phyloP scores from a whole-genome alignment of 2,888 invertebrate genomes.

The Diloba caeruleocephala region DNA sequence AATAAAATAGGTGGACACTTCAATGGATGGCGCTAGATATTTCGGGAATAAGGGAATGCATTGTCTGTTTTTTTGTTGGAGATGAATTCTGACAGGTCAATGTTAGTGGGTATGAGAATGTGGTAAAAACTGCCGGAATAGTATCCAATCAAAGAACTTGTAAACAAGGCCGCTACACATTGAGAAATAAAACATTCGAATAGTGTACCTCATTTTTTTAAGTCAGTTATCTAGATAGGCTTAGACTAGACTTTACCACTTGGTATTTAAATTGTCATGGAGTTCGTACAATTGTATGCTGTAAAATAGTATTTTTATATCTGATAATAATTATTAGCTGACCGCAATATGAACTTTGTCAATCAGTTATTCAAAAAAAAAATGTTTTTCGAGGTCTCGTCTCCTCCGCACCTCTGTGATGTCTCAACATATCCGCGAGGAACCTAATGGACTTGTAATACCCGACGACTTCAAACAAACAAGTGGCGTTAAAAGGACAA shows the following conservation, averaged over 20 bases:
- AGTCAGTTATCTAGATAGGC: too few relatives aligned
- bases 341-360: conserved; percentile 2
- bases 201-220: too few relatives aligned
- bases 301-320: too few relatives aligned
- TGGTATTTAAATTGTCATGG: too few relatives aligned
- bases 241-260: too few relatives aligned
- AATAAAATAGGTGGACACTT: conserved; percentile 75
- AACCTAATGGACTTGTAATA: conserved; percentile 88
- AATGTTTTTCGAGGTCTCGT: conserved; percentile 25
- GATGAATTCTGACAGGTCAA: conserved; percentile 12
- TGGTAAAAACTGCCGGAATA: conserved; percentile 1
- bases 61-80: conserved; percentile 34
- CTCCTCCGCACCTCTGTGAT: conserved; percentile 58
- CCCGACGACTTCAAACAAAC: conserved; percentile 84
- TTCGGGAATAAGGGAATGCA: conserved; percentile 58
- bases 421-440: conserved; percentile 80
- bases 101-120: not conserved
- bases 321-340: too few relatives aligned
- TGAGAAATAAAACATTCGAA: too few relatives aligned
- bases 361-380: conserved; percentile 28
- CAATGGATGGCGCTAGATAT: conserved; percentile 75
- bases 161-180: too few relatives aligned
- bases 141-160: too few relatives aligned
- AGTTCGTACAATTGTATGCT: too few relatives aligned
- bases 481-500: conserved; percentile 88